phyloP scores from a whole-genome alignment of 2,797 vertebrate species.

The Coilia nasus region DNA sequence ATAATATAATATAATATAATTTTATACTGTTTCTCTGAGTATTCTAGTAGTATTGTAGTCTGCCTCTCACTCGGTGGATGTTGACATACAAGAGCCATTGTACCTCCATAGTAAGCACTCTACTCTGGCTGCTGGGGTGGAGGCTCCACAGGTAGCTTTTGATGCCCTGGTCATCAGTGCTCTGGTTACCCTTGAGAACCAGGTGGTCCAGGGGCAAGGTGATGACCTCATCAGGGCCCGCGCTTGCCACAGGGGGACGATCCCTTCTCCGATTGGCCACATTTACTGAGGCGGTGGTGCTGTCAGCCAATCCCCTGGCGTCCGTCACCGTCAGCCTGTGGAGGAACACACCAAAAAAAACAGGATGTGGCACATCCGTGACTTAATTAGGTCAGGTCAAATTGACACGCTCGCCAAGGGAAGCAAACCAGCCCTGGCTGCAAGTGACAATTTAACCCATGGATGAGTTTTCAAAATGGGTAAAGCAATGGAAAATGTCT shows the following conservation, averaged over 20 bases:
- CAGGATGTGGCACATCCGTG: conserved; percentile 28
- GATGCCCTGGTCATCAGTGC: conserved; percentile 78
- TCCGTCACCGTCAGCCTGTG: conserved; percentile 58
- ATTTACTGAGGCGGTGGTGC: conserved; percentile 53
- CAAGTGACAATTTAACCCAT: conserved; percentile 10
- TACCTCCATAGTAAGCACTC: conserved; percentile 77
- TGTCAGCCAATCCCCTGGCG: conserved; percentile 55
- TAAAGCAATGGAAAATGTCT: conserved; percentile 4
- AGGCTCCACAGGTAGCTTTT: conserved; percentile 77
- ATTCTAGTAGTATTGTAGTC: background rate
- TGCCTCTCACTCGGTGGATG: background rate
- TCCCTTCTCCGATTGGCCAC: conserved; percentile 41
- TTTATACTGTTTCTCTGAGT: background rate
- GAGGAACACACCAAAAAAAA: conserved; percentile 20
- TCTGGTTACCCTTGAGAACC: conserved; percentile 77
- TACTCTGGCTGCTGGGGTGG: conserved; percentile 71
- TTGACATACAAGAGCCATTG: background rate
- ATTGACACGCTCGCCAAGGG: conserved; percentile 26
- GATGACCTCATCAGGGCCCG: conserved; percentile 76
- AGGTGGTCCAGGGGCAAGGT: conserved; percentile 75
- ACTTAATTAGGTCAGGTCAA: conserved; percentile 42
- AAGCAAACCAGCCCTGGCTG: conserved; percentile 10
- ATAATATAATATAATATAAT: too few species aligned
- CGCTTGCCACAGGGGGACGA: conserved; percentile 71
- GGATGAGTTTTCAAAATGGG: background rate